Evolutionary conservation across 2,888 invertebrate species (phyloP), one percentile per base, ranked within the genome.

Genomic region (Drosophila hamatofila): DNA sequence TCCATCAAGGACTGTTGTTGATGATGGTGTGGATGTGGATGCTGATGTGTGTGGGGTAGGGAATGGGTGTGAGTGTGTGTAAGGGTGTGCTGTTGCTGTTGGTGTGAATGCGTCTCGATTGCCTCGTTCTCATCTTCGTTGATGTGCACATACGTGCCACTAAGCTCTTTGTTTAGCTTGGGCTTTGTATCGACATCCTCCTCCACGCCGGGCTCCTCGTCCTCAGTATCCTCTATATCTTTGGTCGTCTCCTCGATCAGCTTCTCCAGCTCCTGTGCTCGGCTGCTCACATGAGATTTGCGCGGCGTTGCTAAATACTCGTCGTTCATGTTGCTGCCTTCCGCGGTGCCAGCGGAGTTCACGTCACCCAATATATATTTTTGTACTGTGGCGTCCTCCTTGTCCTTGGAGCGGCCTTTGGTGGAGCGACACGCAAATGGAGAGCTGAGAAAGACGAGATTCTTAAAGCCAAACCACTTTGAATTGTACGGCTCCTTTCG

Each of bases 381-480:
- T 4, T 89, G 83, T 16, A 83, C 83, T 1, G 84, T 67, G 1
- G 85, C 75, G 37, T 91, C 91, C 4, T 92, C 91, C 3, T 92
- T 92, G n/a, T 92, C 91, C 6, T 92, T 92, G n/a, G 84, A 69
- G 4, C 91, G 90, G 0, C 92, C 91, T 48, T 92, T 92, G 1
- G 89, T 90, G 12, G 91, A 91, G 1, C 92, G 90, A 64, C 93
- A 92, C 1, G 92, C 92, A 77, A 91, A 94, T 0, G 94, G 94
- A 46, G 94, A 94, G 85, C 94, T 95, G 85, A 95, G 91, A 90
- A 95, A 95, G 80, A 94, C 94, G 48, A 95, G 91, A 90, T 94
- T 94, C 75, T 94, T 94, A 65, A 94, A 95, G 6, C 95, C 95
- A 80, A 94, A 94, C 92, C 92, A 92, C 89, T 93, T 93, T 18